Evolutionary conservation across 2,113 vertebrate species (phyloP).

Genomic region (Cairina moschata): DNA sequence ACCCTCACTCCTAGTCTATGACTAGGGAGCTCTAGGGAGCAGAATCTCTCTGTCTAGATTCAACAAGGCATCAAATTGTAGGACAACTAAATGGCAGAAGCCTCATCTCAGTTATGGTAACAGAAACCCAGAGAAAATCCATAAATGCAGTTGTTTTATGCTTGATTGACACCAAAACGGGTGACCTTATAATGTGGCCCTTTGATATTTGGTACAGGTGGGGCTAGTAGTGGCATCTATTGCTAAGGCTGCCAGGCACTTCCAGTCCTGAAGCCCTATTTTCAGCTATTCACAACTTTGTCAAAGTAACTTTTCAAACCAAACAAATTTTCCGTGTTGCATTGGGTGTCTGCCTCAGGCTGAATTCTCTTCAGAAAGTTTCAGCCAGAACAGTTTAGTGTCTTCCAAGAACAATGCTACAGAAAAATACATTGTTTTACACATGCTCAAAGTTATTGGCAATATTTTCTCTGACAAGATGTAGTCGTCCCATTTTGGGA

Average conservation of each 20-base stretch:
- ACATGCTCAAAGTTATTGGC: not conserved
- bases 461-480: not conserved
- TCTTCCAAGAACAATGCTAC: conserved; percentile 15
- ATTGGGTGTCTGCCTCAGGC: not conserved
- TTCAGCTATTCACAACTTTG: not conserved
- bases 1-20: accelerated
- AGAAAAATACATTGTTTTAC: conserved; percentile 8
- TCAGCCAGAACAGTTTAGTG: not conserved
- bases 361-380: conserved; percentile 11
- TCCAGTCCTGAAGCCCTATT: not conserved
- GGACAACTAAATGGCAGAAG: not conserved
- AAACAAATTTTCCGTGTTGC: conserved; percentile 23
- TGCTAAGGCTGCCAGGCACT: not conserved
- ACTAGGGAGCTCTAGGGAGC: not conserved
- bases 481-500: not conserved
- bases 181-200: not conserved
- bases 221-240: not conserved
- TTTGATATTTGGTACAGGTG: not conserved
- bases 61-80: not conserved
- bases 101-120: not conserved
- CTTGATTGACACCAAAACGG: not conserved
- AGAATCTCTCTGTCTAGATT: not conserved
- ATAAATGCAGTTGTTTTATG: not conserved
- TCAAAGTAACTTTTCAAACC: conserved; percentile 8
- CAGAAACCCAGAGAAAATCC: not conserved